These are phyloP conservation scores for Pseudomyrmex gracilis DNA, from an alignment of 1,140 invertebrate genomes.

Conservation along the genomic window DNA sequence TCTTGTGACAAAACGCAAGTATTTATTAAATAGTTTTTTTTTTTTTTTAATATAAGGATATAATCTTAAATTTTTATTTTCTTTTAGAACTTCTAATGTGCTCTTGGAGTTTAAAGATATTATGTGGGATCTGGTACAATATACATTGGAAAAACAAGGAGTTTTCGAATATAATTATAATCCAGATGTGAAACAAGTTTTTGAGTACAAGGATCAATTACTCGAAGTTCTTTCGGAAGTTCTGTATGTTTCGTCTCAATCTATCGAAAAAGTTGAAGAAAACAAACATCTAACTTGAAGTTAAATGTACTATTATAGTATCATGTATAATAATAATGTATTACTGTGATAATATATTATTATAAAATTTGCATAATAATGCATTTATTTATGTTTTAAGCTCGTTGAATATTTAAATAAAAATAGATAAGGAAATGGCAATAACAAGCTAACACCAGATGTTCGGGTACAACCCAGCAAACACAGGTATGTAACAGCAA, in stretches of 20 bases:
- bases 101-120: conserved; percentile 84
- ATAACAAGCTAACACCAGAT: no score
- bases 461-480: no score
- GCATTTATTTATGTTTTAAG: conserved; percentile 33
- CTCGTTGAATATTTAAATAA: conserved; percentile 8
- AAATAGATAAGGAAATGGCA: no score
- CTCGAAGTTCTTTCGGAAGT: conserved; percentile 24
- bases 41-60: background rate
- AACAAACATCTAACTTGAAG: background rate
- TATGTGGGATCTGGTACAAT: conserved; percentile 85
- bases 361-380: conserved; percentile 14
- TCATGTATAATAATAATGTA: conserved; percentile 12
- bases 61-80: conserved; percentile 58
- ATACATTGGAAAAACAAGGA: conserved; percentile 84
- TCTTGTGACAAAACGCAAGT: conserved; percentile 82
- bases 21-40: conserved; percentile 39
- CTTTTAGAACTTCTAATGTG: conserved; percentile 82
- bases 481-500: no score
- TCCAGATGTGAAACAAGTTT: background rate
- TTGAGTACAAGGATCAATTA: conserved; percentile 26
- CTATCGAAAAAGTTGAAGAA: background rate
- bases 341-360: conserved; percentile 17
- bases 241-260: background rate
- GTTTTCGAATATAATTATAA: background rate
- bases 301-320: background rate